phyloP scores from a whole-genome alignment of 1,140 invertebrate species.

The Drosophila pseudoobscura region DNA sequence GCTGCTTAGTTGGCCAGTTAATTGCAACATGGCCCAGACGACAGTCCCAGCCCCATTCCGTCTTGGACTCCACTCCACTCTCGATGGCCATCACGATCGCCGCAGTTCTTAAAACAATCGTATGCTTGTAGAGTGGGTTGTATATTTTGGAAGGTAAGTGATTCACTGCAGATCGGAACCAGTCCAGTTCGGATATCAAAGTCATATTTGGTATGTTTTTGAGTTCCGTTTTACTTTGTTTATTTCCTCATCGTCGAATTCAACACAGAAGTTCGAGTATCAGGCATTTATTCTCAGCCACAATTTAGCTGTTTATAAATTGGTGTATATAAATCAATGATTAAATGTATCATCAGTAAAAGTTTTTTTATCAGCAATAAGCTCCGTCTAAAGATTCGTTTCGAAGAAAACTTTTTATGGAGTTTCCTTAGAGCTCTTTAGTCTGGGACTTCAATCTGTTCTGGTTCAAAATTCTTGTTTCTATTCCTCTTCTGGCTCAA shows the following conservation, averaged over 20 bases:
- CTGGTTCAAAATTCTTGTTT: background rate
- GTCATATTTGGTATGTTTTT: background rate
- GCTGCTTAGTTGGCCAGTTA: constrained; percentile 78
- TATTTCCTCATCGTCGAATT: constrained; percentile 3
- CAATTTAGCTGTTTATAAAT: constrained; percentile 1
- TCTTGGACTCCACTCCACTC: background rate
- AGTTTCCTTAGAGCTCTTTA: no score
- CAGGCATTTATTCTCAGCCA: no score
- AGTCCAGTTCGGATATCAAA: constrained; percentile 23
- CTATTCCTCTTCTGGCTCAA: constrained; percentile 1
- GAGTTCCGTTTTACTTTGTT: constrained; percentile 21
- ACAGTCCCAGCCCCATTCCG: constrained; percentile 33
- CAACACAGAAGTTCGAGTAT: background rate
- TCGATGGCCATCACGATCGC: constrained; percentile 27
- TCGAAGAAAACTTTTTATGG: no score
- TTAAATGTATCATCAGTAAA: no score
- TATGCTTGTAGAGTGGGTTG: constrained; percentile 13
- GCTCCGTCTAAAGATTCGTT: no score
- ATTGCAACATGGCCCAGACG: constrained; percentile 70
- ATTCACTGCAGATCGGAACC: constrained; percentile 24
- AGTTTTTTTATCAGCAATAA: no score
- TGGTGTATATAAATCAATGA: background rate
- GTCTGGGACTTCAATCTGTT: no score
- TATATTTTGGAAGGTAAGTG: constrained; percentile 8
- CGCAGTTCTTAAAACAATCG: constrained; percentile 30